These are phyloP conservation scores for Platyura marginata DNA, from an alignment of 1,140 invertebrate species.

Conservation along the genomic window DNA sequence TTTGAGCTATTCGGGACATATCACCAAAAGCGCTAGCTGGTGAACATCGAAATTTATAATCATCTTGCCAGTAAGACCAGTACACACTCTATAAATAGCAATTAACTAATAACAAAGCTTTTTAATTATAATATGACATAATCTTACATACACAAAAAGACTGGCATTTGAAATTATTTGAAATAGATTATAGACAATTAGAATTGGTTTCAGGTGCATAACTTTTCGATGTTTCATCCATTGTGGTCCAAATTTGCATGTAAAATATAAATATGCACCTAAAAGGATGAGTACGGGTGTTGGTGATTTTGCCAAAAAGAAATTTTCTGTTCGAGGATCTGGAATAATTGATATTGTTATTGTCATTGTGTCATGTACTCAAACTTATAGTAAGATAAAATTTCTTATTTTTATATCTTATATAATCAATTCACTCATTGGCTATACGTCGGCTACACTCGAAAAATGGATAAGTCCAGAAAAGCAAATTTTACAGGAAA, in stretches of 20 bases:
- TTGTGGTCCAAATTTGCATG: slow-evolving; percentile 40
- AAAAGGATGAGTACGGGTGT: slow-evolving; percentile 30
- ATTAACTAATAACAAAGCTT: background rate
- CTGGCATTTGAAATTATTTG: slow-evolving; percentile 40
- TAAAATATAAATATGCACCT: slow-evolving; percentile 38
- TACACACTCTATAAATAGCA: background rate
- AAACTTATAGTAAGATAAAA: too few species aligned
- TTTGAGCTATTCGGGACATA: background rate
- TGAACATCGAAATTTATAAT: slow-evolving; percentile 41
- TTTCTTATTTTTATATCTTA: too few species aligned
- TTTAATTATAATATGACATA: background rate
- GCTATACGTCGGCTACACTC: too few species aligned
- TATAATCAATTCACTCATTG: too few species aligned
- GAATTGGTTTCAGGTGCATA: slow-evolving; percentile 38
- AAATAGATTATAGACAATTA: slow-evolving; percentile 49
- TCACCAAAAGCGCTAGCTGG: slow-evolving; percentile 36
- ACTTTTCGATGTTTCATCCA: slow-evolving; percentile 48
- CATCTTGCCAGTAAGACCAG: background rate
- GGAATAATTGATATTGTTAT: too few species aligned
- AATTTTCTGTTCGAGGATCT: slow-evolving; percentile 36
- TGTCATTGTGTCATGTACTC: too few species aligned
- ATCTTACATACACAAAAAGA: slow-evolving; percentile 31
- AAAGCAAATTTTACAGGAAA: too few species aligned
- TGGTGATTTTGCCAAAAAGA: slow-evolving; percentile 31
- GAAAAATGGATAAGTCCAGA: too few species aligned